Evolutionary conservation across 2,888 invertebrate species (phyloP), one percentile per base, ranked within the genome.

Genomic region (Ceratothoa steindachneri): DNA sequence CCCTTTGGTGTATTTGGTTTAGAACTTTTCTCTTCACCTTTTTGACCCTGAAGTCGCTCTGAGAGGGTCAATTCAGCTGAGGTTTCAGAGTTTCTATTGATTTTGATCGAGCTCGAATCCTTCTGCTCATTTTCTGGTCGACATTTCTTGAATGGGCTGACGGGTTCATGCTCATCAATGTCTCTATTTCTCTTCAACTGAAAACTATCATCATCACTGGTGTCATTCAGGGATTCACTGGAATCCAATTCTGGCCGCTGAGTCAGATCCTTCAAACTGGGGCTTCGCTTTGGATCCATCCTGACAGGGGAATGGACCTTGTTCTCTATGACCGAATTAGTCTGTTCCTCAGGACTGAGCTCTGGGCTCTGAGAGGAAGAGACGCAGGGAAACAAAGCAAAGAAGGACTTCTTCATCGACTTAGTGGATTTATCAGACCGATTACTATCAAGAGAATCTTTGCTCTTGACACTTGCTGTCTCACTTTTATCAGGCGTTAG

Each of bases 301-400:
- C 60, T 60, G 1, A 60, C 60, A 24, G 60, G 60, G 24, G 60
- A 60, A 12, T 9, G 5, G 5, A 24, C 19, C 22, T 24, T 60
- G 24, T 60, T 60, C 24, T 60, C 60, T 2, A 60, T 67, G 15
- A 67, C 67, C 1, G 30, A 30, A 67, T 30, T 67, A n/a, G 29
- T n/a, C n/a, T 73, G 67, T 27, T 73, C 71, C 19, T 71, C 71
- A 0, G 77, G 77, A 29, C 71, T 77, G 1, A 60, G 24, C 12
- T 73, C 77, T 7, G 77, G 77, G 60, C 73, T 77, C 1, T 68
- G 71, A 15, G 77, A 30, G 9, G 73, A 70, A 9, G 73, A 71
- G 1, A 77, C 77, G 60, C 77, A 77, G n/a, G 77, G 73, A 68
- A 77, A 77, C 19, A 77, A 65, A 0, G 77, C 73, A 24, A 77